Conservation (phyloP, 1,140 invertebrate species). For the Callitettix versicolor region DNA sequence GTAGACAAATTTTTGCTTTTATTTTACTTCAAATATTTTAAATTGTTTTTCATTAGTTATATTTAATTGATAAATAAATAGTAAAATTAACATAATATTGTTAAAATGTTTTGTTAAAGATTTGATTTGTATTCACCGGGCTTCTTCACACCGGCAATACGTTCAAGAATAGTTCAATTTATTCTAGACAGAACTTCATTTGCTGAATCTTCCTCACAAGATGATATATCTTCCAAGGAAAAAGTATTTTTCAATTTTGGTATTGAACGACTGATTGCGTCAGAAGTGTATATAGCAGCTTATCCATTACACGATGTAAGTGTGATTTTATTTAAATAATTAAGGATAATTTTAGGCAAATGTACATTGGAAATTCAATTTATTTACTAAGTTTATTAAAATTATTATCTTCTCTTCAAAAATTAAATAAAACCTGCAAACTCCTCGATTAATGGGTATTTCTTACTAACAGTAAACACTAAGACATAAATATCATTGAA, state of each 20-base stretch:
- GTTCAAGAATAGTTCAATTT: conserved; percentile 81
- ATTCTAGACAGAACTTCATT: conserved; percentile 80
- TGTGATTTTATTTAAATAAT: conserved; percentile 16
- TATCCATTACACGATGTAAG: conserved; percentile 85
- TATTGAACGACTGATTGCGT: conserved; percentile 65
- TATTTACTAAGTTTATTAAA: neutral
- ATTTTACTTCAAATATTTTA: neutral
- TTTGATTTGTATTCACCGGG: conserved; percentile 70
- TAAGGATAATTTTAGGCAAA: neutral
- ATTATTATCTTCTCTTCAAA: neutral
- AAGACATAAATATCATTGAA: no score
- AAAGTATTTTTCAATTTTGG: conserved; percentile 67
- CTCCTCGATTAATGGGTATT: conserved; percentile 16
- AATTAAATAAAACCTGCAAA: neutral
- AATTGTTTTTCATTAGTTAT: neutral
- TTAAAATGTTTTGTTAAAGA: conserved; percentile 36
- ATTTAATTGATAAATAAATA: neutral
- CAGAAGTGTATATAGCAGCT: conserved; percentile 65
- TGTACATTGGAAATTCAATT: neutral
- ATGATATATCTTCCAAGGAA: conserved; percentile 32
- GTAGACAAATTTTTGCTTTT: neutral
- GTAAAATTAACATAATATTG: neutral
- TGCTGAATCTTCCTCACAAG: conserved; percentile 26
- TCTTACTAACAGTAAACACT: no score
- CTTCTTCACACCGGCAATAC: conserved; percentile 77